Percentiles rank a stretch among this genome's conserved stretches.
Conservation (phyloP, 2,888 invertebrate species). For the Chouioia cunea region DNA sequence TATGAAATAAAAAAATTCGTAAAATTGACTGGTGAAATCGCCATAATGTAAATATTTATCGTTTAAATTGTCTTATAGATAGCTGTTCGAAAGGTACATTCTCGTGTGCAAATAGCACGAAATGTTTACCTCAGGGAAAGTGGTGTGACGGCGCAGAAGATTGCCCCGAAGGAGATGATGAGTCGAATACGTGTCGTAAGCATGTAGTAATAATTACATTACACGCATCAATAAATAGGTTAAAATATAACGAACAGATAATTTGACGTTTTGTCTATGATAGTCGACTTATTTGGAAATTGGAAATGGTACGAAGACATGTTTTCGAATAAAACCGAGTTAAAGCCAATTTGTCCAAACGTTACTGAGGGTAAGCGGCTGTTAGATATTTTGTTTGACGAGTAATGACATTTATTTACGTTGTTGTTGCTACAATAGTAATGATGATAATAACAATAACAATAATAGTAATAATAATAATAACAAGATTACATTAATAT, state of each 20-base stretch:
- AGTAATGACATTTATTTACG: no score
- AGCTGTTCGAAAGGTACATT: slow-evolving; percentile 72
- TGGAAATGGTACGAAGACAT: slow-evolving; percentile 51
- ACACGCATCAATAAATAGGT: no score
- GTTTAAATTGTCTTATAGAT: slow-evolving; percentile 55
- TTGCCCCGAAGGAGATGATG: slow-evolving; percentile 69
- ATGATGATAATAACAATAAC: no score
- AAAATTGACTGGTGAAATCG: no score
- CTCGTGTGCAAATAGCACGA: slow-evolving; percentile 70
- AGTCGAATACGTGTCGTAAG: slow-evolving; percentile 65
- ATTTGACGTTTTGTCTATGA: slow-evolving; percentile 13
- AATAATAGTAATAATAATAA: no score
- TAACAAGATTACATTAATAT: slow-evolving; percentile 45
- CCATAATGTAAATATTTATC: no score
- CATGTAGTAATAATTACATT: slow-evolving; percentile 36
- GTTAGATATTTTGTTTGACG: background rate
- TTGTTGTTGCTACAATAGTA: no score
- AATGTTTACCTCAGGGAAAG: slow-evolving; percentile 71
- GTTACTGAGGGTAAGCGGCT: slow-evolving; percentile 16
- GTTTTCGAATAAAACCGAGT: background rate
- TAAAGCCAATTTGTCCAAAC: background rate
- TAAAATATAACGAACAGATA: no score
- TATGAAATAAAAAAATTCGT: no score
- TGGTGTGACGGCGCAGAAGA: slow-evolving; percentile 71
- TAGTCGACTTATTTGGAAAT: slow-evolving; percentile 61